Conservation (phyloP, 2,797 vertebrate species). For the Diplodus puntazzo region DNA sequence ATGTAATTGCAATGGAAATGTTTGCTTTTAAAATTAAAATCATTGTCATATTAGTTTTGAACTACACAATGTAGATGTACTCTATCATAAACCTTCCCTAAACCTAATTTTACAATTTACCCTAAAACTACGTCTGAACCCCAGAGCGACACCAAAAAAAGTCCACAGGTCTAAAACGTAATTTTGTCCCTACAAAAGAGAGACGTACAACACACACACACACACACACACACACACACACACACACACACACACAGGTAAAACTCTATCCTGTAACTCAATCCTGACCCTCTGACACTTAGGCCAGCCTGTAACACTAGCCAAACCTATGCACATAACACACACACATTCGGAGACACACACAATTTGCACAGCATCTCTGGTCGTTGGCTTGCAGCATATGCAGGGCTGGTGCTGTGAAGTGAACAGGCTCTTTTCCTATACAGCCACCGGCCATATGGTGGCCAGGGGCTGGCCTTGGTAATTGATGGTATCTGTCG, state of each 20-base stretch:
- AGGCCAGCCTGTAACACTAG: slow-evolving; percentile 80
- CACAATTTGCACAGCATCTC: slow-evolving; percentile 73
- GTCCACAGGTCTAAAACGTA: slow-evolving; percentile 1
- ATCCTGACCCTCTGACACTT: slow-evolving; percentile 70
- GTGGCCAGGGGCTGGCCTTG: slow-evolving; percentile 80
- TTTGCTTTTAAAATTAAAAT: not conserved
- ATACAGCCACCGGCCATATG: slow-evolving; percentile 89
- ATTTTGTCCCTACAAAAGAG: slow-evolving; percentile 28
- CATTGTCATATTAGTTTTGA: not conserved
- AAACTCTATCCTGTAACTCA: slow-evolving; percentile 79
- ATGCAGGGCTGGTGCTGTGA: slow-evolving; percentile 77
- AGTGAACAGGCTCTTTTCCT: slow-evolving; percentile 78
- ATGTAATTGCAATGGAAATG: not conserved
- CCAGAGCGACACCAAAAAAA: not conserved
- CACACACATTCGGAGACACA: slow-evolving; percentile 36
- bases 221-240: slow-evolving; percentile 29
- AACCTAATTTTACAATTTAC: not conserved
- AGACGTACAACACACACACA: slow-evolving; percentile 17
- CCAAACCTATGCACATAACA: slow-evolving; percentile 66
- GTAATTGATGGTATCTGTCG: slow-evolving; percentile 88
- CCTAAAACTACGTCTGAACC: not conserved
- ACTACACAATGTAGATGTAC: not conserved
- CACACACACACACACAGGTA: slow-evolving; percentile 56
- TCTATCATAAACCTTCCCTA: not conserved
- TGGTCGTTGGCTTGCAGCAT: slow-evolving; percentile 79